Conservation (phyloP, 2,797 vertebrate species). For the Coreius guichenoti region DNA sequence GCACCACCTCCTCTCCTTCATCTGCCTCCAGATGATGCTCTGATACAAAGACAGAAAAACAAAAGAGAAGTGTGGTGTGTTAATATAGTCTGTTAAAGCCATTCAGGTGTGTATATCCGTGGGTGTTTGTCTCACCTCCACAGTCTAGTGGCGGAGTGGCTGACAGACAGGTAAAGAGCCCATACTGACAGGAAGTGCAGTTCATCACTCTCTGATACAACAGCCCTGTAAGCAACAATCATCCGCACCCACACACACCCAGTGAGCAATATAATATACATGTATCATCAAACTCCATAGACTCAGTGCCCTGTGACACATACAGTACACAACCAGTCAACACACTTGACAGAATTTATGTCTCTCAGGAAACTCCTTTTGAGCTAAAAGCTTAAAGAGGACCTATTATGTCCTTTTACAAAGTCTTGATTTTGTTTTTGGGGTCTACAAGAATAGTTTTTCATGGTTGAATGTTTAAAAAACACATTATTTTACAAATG, state of each 20-base stretch:
- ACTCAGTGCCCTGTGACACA: neutral
- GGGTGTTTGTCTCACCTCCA: conserved; percentile 64
- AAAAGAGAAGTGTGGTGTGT: neutral
- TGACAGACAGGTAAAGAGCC: conserved; percentile 69
- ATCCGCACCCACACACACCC: neutral
- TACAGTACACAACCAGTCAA: neutral
- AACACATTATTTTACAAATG: neutral
- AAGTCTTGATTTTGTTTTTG: neutral
- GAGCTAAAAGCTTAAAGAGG: neutral
- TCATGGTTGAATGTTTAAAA: neutral
- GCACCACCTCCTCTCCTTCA: conserved; percentile 72
- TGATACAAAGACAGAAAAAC: neutral
- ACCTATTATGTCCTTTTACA: neutral
- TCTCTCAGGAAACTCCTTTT: neutral
- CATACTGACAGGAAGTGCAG: conserved; percentile 73
- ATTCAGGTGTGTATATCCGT: neutral
- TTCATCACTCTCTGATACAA: conserved; percentile 76
- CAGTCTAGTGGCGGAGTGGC: conserved; percentile 68
- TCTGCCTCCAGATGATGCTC: conserved; percentile 63
- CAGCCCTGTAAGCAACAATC: conserved; percentile 65
- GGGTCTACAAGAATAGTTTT: neutral
- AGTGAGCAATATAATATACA: neutral
- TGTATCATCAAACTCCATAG: neutral
- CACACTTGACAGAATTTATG: neutral
- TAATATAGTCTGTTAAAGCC: neutral